Base-by-base conservation (phyloP, 1,140 invertebrate genomes). In the Halyomorpha halys region DNA sequence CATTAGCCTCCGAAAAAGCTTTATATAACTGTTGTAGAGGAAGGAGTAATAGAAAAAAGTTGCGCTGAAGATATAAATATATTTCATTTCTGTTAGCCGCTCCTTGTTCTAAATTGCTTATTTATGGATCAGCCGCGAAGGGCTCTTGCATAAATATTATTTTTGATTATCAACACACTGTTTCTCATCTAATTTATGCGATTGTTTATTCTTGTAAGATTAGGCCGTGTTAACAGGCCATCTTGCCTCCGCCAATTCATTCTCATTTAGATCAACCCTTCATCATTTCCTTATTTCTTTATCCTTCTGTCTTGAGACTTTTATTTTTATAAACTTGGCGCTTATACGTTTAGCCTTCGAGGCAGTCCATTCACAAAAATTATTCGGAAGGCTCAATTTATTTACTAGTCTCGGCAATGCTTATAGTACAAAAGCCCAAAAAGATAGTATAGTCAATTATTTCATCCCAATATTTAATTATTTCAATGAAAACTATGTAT, bases 61-160 rank as follows among this genome's bases (percentile, higher is more conserved):
- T n/a, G 45, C 13, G 18, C 18, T 30, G 15, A 3, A 4, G 45
- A 18, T 2, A 47, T 47, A 47, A 47, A 47, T 47, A 47, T 47
- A 47, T 47, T 47, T 47, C 45, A 47, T 47, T 13, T 18, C 45
- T 13, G 3, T 47, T 18, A 15, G 45, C 45, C 45, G 18, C 45
- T 47, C 14, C 45, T 47, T 47, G 45, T 18, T 18, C 45, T 47
- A 47, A 47, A 47, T 47, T 47, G 45, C 45, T 47, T 47, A 47
- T 47, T 47, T 47, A 47, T 47, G 45, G 18, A 47, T 13, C n/a
- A n/a, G 18, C 3, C 14, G 15, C 45, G 3, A 3, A 3, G 3
- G 45, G 15, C 45, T 47, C 3, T 47, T 47, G 45, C 45, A 47
- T 47, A 47, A 47, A 47, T 47, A 47, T 47, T 3, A 18, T 47